Percentiles rank a stretch among this genome's conserved stretches.
Evolutionary conservation across 2,797 vertebrate species (phyloP).

Genomic region (Chanos chanos): DNA sequence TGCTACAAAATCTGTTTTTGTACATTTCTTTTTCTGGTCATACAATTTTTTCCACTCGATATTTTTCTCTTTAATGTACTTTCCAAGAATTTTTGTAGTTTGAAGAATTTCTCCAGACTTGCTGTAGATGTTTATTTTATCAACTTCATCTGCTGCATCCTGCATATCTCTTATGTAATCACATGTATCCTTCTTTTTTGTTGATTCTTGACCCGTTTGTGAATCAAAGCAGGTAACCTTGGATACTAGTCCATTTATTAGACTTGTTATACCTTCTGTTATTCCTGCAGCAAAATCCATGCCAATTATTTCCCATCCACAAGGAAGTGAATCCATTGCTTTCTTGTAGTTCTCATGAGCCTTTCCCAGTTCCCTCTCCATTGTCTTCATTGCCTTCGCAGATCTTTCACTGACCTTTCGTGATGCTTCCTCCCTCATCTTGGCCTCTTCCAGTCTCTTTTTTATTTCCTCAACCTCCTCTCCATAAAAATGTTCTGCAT

Average conservation of each 20-base stretch:
- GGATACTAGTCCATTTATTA: not conserved
- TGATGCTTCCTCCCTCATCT: slow-evolving; percentile 1
- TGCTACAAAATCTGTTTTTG: not conserved
- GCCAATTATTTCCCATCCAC: slow-evolving; percentile 24
- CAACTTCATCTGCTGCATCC: too few species aligned
- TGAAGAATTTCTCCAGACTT: too few species aligned
- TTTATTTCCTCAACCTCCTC: slow-evolving; percentile 15
- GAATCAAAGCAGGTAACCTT: not conserved
- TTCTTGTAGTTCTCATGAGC: not conserved
- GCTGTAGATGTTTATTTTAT: too few species aligned
- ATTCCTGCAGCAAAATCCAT: slow-evolving; percentile 23
- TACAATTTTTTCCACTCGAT: too few species aligned
- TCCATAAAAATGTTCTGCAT: slow-evolving; percentile 20
- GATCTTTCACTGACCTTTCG: not conserved
- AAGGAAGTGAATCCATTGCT: slow-evolving; percentile 10
- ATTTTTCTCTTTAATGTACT: too few species aligned
- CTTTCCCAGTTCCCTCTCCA: slow-evolving; percentile 1
- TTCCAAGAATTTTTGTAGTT: too few species aligned
- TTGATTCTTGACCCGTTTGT: not conserved
- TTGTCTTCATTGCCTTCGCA: not conserved
- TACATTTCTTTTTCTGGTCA: not conserved
- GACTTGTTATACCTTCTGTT: not conserved
- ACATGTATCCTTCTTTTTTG: too few species aligned
- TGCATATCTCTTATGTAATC: too few species aligned
- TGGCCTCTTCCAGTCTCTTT: slow-evolving; percentile 1